Evolutionary conservation across 2,888 invertebrate genomes (phyloP).

Genomic region (Pollenia griseotomentosa): DNA sequence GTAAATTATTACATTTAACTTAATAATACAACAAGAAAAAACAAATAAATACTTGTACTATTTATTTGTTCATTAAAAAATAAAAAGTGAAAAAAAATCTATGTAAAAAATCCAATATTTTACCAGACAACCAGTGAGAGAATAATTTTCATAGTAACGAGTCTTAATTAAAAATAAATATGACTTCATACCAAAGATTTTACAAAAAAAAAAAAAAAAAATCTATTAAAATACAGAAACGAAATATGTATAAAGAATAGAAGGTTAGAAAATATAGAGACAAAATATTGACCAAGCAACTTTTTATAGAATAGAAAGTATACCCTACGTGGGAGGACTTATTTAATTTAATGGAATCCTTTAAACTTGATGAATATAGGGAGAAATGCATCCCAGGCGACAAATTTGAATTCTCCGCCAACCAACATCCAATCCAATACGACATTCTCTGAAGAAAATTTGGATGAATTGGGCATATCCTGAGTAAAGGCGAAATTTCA

Average conservation of each 20-base stretch:
- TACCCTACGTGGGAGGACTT: neutral
- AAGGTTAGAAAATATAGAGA: neutral
- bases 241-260: neutral
- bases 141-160: constrained; percentile 47
- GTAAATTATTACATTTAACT: constrained; percentile 23
- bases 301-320: neutral
- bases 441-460: too few relatives aligned
- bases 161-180: constrained; percentile 66
- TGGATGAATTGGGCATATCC: too few relatives aligned
- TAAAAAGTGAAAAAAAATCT: constrained; percentile 8
- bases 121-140: constrained; percentile 47
- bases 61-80: constrained; percentile 18
- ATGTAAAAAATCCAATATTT: constrained; percentile 47
- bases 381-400: too few relatives aligned
- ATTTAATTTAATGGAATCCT: too few relatives aligned
- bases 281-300: neutral
- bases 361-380: too few relatives aligned
- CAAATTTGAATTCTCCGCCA: too few relatives aligned
- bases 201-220: constrained; percentile 48
- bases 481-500: too few relatives aligned
- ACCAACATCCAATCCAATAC: too few relatives aligned
- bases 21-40: constrained; percentile 6
- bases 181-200: constrained; percentile 69
- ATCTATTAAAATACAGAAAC: constrained; percentile 43
- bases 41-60: constrained; percentile 37